Percentiles rank a stretch among this genome's conserved stretches.
Conservation (phyloP, 2,888 invertebrate species). For the Lasioglossum malachurum region DNA sequence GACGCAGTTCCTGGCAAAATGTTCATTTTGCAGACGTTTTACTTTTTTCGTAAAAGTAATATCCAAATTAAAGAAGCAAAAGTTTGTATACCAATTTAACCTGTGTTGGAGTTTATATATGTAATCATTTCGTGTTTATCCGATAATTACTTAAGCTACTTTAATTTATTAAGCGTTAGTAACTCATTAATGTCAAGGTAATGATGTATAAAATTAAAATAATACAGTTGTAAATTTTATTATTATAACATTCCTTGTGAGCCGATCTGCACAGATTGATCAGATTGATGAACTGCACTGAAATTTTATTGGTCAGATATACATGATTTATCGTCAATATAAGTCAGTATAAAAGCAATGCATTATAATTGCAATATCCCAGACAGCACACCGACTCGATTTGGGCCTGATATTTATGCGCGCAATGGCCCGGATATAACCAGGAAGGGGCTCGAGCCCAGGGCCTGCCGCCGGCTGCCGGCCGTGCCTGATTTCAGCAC, state of each 20-base stretch:
- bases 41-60: conserved; percentile 13
- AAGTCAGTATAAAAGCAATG: too few species aligned
- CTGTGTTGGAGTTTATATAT: conserved; percentile 17
- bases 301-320: conserved; percentile 15
- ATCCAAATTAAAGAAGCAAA: conserved; percentile 34
- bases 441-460: too few species aligned
- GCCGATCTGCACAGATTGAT: neutral
- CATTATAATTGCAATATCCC: too few species aligned
- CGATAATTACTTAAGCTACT: conserved; percentile 2
- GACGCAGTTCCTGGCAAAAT: conserved; percentile 93
- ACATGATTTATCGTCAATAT: neutral
- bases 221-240: neutral
- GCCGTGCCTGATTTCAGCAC: too few species aligned
- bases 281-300: conserved; percentile 16
- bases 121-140: conserved; percentile 31
- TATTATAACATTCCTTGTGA: conserved; percentile 18
- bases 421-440: too few species aligned
- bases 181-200: neutral
- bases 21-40: conserved; percentile 75
- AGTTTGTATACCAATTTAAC: conserved; percentile 36
- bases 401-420: too few species aligned
- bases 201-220: conserved; percentile 20
- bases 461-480: too few species aligned
- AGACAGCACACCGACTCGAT: too few species aligned
- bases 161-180: conserved; percentile 9